phyloP scores from a whole-genome alignment of 2,113 vertebrate species.

The Urocynchramus pylzowi region DNA sequence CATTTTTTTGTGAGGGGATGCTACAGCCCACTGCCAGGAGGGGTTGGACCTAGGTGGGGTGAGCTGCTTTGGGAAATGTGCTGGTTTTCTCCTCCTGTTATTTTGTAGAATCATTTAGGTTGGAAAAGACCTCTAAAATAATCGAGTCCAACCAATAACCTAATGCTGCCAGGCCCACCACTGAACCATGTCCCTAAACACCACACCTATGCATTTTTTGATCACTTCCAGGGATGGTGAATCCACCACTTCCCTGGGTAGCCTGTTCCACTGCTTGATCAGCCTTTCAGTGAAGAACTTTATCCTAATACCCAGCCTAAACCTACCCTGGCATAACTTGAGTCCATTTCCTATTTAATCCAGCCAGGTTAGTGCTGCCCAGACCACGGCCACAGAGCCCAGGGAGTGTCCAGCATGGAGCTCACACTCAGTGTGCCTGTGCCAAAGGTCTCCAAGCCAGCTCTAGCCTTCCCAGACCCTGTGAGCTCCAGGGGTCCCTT shows the following conservation, averaged over 20 bases:
- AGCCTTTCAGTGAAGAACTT: neutral
- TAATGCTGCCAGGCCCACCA: neutral
- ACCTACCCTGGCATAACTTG: neutral
- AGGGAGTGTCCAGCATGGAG: fast-evolving
- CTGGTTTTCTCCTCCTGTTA: neutral
- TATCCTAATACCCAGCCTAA: neutral
- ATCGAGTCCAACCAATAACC: neutral
- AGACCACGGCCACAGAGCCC: fast-evolving
- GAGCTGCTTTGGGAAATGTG: neutral
- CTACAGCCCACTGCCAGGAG: fast-evolving
- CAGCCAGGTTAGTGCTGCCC: neutral
- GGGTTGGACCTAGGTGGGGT: neutral
- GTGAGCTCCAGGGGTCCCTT: neutral
- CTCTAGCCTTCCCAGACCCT: neutral
- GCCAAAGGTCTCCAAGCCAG: neutral
- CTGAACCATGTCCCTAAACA: neutral
- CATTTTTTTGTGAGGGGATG: fast-evolving
- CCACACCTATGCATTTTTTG: neutral
- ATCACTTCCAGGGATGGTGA: neutral
- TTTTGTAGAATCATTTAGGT: neutral
- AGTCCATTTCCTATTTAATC: neutral
- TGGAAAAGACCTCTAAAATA: neutral
- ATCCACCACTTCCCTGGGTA: neutral
- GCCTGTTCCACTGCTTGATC: neutral
- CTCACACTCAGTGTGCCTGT: fast-evolving